Conservation (phyloP, 35 echinoderm and acorn worm genomes). For the Patiria miniata region DNA sequence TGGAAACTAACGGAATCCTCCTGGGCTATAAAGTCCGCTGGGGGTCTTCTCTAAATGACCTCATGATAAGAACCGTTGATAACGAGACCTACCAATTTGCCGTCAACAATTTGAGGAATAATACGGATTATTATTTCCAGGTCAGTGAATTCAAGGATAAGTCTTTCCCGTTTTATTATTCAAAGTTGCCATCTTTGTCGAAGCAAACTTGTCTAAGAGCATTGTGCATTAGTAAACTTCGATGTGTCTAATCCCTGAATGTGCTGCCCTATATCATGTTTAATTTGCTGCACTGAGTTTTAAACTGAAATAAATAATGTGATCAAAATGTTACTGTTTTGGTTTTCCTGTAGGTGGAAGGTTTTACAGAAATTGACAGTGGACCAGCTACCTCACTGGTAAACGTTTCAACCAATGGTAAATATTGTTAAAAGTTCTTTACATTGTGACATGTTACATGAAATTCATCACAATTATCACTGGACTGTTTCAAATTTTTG, state of each 20-base stretch:
- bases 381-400: constrained; percentile 50
- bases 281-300: no score
- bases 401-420: constrained; percentile 53
- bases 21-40: constrained; percentile 73
- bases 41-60: constrained; percentile 32
- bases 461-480: no score
- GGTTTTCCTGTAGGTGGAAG: constrained; percentile 56
- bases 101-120: constrained; percentile 21
- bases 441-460: no score
- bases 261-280: no score
- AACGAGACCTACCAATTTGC: background rate
- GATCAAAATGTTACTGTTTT: background rate
- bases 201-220: no score
- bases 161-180: no score
- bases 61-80: background rate
- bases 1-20: constrained; percentile 68
- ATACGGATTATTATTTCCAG: constrained; percentile 72
- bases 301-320: no score
- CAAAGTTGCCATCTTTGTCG: no score
- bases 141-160: constrained; percentile 23
- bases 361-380: constrained; percentile 56
- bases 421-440: background rate
- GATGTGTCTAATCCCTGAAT: no score
- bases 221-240: no score
- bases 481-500: no score